phyloP scores from a whole-genome alignment of 2,888 invertebrate species.

The Noctua comes region DNA sequence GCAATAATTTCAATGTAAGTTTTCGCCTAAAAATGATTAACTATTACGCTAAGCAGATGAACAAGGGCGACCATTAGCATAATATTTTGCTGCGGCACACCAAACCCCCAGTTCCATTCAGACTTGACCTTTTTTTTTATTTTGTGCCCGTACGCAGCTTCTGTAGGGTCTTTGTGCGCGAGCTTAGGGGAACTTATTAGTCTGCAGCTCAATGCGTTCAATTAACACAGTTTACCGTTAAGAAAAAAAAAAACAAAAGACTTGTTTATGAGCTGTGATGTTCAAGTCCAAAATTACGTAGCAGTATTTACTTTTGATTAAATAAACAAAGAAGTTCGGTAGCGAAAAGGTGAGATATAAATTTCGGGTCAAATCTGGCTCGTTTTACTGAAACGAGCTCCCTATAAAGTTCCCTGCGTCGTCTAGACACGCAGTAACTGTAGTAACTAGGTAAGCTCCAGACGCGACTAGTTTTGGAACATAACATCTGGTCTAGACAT shows the following conservation, averaged over 20 bases:
- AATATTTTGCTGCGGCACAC: constrained; percentile 20
- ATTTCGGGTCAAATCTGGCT: constrained; percentile 25
- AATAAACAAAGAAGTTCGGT: constrained; percentile 7
- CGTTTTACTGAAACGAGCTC: constrained; percentile 62
- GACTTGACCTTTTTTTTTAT: constrained; percentile 77
- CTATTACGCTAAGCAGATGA: constrained; percentile 9
- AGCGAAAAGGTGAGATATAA: constrained; percentile 1
- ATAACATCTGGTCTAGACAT: constrained; percentile 73
- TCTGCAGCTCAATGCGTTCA: constrained; percentile 74
- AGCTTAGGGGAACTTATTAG: constrained; percentile 80
- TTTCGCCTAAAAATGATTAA: neutral
- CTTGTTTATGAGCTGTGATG: constrained; percentile 44
- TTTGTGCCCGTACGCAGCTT: constrained; percentile 70
- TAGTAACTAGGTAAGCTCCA: constrained; percentile 59
- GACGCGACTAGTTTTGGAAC: constrained; percentile 69
- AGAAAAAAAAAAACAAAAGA: constrained; percentile 64
- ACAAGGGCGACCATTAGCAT: constrained; percentile 15
- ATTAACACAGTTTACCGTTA: constrained; percentile 73
- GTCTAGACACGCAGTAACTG: constrained; percentile 79
- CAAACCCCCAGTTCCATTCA: constrained; percentile 16
- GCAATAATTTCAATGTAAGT: neutral
- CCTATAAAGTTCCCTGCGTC: constrained; percentile 68
- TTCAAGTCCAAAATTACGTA: constrained; percentile 24
- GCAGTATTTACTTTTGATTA: constrained; percentile 34
- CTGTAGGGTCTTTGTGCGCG: constrained; percentile 79